These are phyloP conservation scores for Steatocranus sp. DNA, from an alignment of 2,797 vertebrate genomes.

Conservation along the genomic window DNA sequence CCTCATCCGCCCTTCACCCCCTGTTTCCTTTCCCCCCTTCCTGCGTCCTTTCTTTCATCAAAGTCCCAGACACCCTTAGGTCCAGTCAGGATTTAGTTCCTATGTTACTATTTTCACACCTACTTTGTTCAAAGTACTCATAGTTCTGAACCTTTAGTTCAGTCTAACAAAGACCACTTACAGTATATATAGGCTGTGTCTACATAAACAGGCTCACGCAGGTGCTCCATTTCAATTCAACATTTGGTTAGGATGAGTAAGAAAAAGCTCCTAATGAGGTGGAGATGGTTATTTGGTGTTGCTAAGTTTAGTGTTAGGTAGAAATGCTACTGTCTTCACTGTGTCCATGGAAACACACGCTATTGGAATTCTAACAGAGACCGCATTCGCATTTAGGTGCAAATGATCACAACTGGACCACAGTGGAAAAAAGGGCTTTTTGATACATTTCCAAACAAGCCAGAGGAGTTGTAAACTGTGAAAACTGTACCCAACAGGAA, in stretches of 20 bases:
- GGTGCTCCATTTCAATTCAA: background rate
- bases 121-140: slow-evolving; percentile 15
- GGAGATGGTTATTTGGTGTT: background rate
- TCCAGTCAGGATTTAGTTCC: slow-evolving; percentile 3
- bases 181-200: background rate
- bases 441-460: background rate
- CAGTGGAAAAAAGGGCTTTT: background rate
- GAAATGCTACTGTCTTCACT: background rate
- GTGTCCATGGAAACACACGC: background rate
- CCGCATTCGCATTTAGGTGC: background rate
- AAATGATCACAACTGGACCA: background rate
- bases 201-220: background rate
- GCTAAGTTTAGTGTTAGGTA: background rate
- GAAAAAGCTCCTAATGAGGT: background rate
- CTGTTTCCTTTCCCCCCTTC: background rate
- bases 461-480: background rate
- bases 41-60: slow-evolving; percentile 6
- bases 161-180: background rate
- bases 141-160: slow-evolving; percentile 8
- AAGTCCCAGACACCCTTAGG: slow-evolving; percentile 10
- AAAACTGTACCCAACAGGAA: background rate
- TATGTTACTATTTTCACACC: slow-evolving; percentile 37
- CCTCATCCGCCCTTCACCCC: background rate
- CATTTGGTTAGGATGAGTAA: background rate
- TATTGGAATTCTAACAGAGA: background rate